phyloP scores from a whole-genome alignment of 1,140 invertebrate species.

The Panagrolaimus sp. region DNA sequence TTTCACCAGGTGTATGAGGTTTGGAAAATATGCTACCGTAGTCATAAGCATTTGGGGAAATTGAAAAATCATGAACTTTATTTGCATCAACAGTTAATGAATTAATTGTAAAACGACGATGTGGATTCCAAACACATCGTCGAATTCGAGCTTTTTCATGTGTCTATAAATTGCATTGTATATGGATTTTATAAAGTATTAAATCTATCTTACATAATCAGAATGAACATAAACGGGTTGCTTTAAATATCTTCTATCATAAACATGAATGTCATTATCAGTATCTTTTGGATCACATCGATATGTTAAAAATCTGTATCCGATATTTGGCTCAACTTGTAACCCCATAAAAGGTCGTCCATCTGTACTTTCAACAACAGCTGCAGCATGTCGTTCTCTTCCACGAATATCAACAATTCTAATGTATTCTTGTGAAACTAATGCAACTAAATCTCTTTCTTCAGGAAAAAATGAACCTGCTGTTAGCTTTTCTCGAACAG shows the following conservation, averaged over 20 bases:
- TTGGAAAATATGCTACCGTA: neutral
- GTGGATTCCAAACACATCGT: slow-evolving; percentile 9
- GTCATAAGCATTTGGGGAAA: neutral
- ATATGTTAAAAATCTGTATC: neutral
- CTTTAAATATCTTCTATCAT: slow-evolving; percentile 6
- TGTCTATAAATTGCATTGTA: neutral
- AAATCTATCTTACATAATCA: neutral
- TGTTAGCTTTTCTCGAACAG: slow-evolving; percentile 1
- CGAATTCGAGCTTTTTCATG: neutral
- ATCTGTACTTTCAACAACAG: slow-evolving; percentile 6
- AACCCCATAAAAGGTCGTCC: slow-evolving; percentile 2
- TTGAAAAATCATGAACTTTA: slow-evolving; percentile 1
- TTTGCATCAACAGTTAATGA: neutral
- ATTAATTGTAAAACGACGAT: slow-evolving; percentile 6
- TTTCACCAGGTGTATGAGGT: neutral
- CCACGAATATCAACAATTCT: slow-evolving; percentile 8
- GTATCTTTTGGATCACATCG: neutral
- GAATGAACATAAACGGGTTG: neutral
- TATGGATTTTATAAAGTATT: too few relatives aligned
- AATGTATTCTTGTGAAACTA: neutral
- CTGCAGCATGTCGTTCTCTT: slow-evolving; percentile 6
- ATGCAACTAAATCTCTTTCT: neutral
- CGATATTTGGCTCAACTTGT: slow-evolving; percentile 9
- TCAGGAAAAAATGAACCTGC: slow-evolving; percentile 3
- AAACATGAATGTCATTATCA: neutral